These are phyloP conservation scores for Sinocyclocheilus anophthalmus DNA, from an alignment of 2,113 vertebrate genomes.

Conservation along the genomic window DNA sequence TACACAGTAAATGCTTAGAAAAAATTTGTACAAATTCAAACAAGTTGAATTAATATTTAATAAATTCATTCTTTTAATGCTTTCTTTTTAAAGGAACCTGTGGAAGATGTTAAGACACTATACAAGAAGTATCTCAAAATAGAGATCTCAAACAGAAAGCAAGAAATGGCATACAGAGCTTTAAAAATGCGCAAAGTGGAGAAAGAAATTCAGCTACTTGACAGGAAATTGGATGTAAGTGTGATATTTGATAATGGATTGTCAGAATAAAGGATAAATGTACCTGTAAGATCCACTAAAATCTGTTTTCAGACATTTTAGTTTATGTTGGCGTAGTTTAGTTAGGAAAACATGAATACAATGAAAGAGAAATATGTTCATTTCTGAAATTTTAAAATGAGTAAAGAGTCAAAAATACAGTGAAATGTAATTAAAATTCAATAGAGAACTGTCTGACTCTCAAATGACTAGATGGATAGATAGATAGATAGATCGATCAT, in stretches of 20 bases:
- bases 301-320: background rate
- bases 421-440: background rate
- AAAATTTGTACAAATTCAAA: background rate
- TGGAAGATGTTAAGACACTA: conserved; percentile 52
- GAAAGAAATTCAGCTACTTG: conserved; percentile 58
- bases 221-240: conserved; percentile 51
- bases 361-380: background rate
- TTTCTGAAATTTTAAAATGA: background rate
- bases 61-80: background rate
- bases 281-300: background rate
- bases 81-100: conserved; percentile 37
- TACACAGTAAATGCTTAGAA: conserved; percentile 6
- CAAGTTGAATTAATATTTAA: too few species aligned
- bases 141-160: conserved; percentile 49
- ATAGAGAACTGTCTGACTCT: background rate
- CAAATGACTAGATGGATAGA: background rate
- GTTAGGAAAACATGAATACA: background rate
- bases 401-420: background rate
- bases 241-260: background rate
- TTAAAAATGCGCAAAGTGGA: conserved; percentile 59
- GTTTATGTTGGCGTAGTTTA: background rate
- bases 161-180: conserved; percentile 57
- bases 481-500: too few species aligned
- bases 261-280: background rate
- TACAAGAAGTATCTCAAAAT: conserved; percentile 50